phyloP scores from a whole-genome alignment of 2,888 invertebrate species.

The Phaonia tiefii region DNA sequence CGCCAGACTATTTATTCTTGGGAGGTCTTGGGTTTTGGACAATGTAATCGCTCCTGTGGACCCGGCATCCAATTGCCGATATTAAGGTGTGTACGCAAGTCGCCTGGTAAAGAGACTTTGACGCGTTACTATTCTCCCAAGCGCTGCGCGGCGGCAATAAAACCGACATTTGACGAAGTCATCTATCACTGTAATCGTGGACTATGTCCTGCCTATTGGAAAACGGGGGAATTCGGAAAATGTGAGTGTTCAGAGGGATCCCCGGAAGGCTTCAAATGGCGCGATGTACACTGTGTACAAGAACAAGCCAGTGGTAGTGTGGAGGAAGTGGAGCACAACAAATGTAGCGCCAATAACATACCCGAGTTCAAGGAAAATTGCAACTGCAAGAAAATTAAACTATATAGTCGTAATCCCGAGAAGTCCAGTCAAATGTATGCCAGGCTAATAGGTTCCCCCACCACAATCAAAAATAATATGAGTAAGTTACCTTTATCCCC shows the following conservation, averaged over 20 bases:
- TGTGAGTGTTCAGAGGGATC: slow-evolving; percentile 85
- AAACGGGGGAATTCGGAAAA: slow-evolving; percentile 87
- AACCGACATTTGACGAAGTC: slow-evolving; percentile 83
- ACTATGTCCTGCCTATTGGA: slow-evolving; percentile 92
- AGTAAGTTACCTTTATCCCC: slow-evolving; percentile 44
- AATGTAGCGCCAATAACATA: slow-evolving; percentile 83
- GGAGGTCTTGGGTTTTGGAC: slow-evolving; percentile 88
- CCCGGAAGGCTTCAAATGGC: slow-evolving; percentile 84
- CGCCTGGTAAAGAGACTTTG: slow-evolving; percentile 83
- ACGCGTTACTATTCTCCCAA: slow-evolving; percentile 84
- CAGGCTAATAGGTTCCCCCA: slow-evolving; percentile 67
- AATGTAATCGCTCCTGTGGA: slow-evolving; percentile 91
- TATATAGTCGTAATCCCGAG: slow-evolving; percentile 68
- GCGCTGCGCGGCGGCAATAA: slow-evolving; percentile 84
- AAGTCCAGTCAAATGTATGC: slow-evolving; percentile 69
- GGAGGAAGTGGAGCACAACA: slow-evolving; percentile 82
- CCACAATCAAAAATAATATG: slow-evolving; percentile 48
- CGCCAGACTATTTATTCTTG: too few relatives aligned
- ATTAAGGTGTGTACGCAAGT: slow-evolving; percentile 84
- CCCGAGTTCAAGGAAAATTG: slow-evolving; percentile 79
- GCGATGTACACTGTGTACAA: slow-evolving; percentile 86
- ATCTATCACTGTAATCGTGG: slow-evolving; percentile 86
- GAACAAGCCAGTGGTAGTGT: slow-evolving; percentile 75
- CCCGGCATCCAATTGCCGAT: slow-evolving; percentile 80
- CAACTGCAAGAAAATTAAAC: slow-evolving; percentile 74